Base-by-base conservation (phyloP, 2,888 invertebrate species). In the Pyrocoelia pectoralis region DNA sequence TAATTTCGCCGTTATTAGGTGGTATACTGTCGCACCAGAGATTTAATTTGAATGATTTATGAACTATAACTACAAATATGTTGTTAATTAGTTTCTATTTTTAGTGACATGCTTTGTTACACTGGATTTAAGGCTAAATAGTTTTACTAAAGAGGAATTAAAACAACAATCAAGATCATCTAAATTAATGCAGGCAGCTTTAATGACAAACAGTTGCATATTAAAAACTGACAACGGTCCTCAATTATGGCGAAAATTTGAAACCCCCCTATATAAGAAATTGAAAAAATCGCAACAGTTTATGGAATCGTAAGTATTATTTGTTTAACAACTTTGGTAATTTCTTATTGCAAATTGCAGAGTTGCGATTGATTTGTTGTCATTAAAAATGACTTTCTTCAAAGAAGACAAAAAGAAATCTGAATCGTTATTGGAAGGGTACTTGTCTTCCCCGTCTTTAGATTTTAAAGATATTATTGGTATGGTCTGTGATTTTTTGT, bases 381-480 rank as follows among this genome's bases (percentile, higher is more conserved):
- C 85, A 0, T 80, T 85, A 58, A 89, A 85, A 73, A 77, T 85
- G 19, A 76, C 82, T 0, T 82, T 84, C 67, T 86, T 84, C 70
- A 83, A 83, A 62, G 81, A 79, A 59, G 66, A 76, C 54, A 64
- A 59, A 57, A 68, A 69, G 46, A 61, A 64, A 57, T 62, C 71
- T 14, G 65, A 54, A 14, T 76, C 79, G 5, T 80, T 94, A 9
- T 78, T 95, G 46, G 85, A 87, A 63, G 86, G 85, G 15, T 94
- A 93, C 79, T 78, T 94, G 2, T 81, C 86, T 56, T 88, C 89
- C 64, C 84, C 89, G 0, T 87, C 88, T 70, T 77, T 94, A 2
- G 90, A 93, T 78, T 82, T 87, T 14, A 90, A 89, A 75, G 95
- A 95, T 79, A 84, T 95, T n/a, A 84, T 90, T 48, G 94, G 94